Evolutionary conservation across 92 coral and sea anemone genomes (phyloP).

Genomic region (Epizoanthus stellaris): DNA sequence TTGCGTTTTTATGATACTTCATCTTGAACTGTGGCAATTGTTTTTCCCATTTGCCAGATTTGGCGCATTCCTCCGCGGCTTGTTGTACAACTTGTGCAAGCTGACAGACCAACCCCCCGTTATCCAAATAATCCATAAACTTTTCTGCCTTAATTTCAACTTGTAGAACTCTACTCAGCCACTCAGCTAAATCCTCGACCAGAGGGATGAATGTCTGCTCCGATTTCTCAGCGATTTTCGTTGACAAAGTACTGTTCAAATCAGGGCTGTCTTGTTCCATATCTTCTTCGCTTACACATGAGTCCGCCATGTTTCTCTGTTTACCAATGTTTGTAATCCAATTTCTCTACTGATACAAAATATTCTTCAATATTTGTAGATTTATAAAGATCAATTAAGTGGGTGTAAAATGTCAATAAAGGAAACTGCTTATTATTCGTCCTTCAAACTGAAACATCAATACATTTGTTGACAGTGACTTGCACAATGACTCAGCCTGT

Average conservation of each 20-base stretch:
- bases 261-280: slow-evolving; percentile 22
- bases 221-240: slow-evolving; percentile 79
- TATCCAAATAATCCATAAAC: slow-evolving; percentile 86
- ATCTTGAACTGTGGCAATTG: slow-evolving; percentile 71
- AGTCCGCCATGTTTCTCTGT: slow-evolving; percentile 24
- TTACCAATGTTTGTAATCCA: slow-evolving; percentile 35
- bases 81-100: slow-evolving; percentile 91
- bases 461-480: background rate
- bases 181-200: slow-evolving; percentile 94
- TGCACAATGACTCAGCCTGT: background rate
- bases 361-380: slow-evolving; percentile 1
- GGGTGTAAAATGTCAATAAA: slow-evolving; percentile 25
- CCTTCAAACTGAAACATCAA: slow-evolving; percentile 8
- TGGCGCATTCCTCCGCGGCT: slow-evolving; percentile 76
- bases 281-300: background rate
- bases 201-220: slow-evolving; percentile 84
- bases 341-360: background rate
- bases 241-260: slow-evolving; percentile 55
- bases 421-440: slow-evolving; percentile 30
- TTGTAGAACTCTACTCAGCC: slow-evolving; percentile 84
- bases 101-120: slow-evolving; percentile 92
- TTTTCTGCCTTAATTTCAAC: slow-evolving; percentile 86
- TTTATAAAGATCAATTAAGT: background rate
- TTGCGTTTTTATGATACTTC: slow-evolving; percentile 91
- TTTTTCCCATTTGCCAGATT: slow-evolving; percentile 56